Evolutionary conservation across 2,797 vertebrate genomes (phyloP).

Genomic region (Hypotaenidia okinawae): DNA sequence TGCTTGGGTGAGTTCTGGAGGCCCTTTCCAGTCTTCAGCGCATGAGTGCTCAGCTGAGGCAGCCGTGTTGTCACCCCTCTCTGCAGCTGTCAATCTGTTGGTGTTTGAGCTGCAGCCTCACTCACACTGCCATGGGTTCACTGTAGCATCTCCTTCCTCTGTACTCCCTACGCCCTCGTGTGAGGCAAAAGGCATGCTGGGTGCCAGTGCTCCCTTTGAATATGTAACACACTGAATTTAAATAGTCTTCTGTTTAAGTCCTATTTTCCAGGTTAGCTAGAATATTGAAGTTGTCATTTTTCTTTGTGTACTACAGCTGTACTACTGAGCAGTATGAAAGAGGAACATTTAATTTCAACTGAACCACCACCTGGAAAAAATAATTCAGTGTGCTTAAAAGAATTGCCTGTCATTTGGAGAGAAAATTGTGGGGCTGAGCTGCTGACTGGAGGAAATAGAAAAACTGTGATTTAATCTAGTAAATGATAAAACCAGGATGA

Average conservation of each 20-base stretch:
- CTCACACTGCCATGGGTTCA: neutral
- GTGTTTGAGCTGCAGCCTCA: fast-evolving
- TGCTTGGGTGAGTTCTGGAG: neutral
- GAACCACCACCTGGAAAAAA: slow-evolving; percentile 63
- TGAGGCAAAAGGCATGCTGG: neutral
- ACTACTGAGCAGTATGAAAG: neutral
- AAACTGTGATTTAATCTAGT: slow-evolving; percentile 61
- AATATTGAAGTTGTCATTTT: slow-evolving; percentile 2
- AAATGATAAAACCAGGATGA: slow-evolving; percentile 54
- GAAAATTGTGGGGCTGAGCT: slow-evolving; percentile 54
- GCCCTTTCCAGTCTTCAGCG: neutral
- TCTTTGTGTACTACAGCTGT: neutral
- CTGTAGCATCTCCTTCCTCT: neutral
- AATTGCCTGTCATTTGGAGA: slow-evolving; percentile 49
- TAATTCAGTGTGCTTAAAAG: slow-evolving; percentile 44
- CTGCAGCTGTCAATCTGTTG: fast-evolving
- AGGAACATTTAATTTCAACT: slow-evolving; percentile 39
- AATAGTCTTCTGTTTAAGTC: neutral
- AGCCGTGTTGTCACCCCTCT: neutral
- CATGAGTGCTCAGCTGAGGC: fast-evolving
- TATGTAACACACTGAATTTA: neutral
- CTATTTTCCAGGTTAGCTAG: neutral
- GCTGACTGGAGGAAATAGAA: slow-evolving; percentile 42
- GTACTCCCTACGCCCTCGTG: fast-evolving
- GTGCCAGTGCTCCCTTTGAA: neutral